These are phyloP conservation scores for Sicus ferrugineus DNA, from an alignment of 2,888 invertebrate species.

Conservation along the genomic window DNA sequence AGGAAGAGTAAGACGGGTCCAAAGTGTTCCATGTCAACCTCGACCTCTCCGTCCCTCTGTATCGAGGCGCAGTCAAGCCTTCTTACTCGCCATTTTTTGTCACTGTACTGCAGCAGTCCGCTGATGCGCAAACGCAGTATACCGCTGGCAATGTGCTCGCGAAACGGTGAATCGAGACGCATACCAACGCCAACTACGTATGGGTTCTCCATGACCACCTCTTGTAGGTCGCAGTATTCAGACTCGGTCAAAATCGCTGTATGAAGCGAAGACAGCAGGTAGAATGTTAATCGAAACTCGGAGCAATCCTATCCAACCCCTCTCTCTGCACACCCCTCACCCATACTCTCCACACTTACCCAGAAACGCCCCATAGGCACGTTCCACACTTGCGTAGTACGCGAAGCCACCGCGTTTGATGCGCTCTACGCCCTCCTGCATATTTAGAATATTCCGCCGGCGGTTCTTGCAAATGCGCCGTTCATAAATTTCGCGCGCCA, in stretches of 20 bases:
- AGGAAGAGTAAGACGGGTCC: slow-evolving; percentile 54
- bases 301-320: no score
- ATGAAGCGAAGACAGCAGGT: no score
- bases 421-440: no score
- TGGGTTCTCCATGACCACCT: slow-evolving; percentile 51
- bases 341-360: no score
- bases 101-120: slow-evolving; percentile 51
- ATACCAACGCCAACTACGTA: slow-evolving; percentile 41
- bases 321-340: no score
- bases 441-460: no score
- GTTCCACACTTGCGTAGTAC: slow-evolving; percentile 54
- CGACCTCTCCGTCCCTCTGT: slow-evolving; percentile 48
- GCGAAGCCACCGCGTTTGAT: slow-evolving; percentile 56
- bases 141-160: slow-evolving; percentile 51
- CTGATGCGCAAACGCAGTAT: slow-evolving; percentile 50
- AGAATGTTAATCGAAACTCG: no score
- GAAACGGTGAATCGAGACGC: slow-evolving; percentile 49
- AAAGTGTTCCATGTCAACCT: slow-evolving; percentile 59
- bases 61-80: slow-evolving; percentile 53
- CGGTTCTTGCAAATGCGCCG: slow-evolving; percentile 51
- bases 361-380: slow-evolving; percentile 53
- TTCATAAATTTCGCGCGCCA: slow-evolving; percentile 50
- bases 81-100: slow-evolving; percentile 50
- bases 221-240: slow-evolving; percentile 57
- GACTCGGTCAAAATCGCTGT: slow-evolving; percentile 49